A percentile compares a stretch with the other conserved stretches of the same genome.
Conservation (phyloP, 2,113 vertebrate genomes). For the Columba janthina region DNA sequence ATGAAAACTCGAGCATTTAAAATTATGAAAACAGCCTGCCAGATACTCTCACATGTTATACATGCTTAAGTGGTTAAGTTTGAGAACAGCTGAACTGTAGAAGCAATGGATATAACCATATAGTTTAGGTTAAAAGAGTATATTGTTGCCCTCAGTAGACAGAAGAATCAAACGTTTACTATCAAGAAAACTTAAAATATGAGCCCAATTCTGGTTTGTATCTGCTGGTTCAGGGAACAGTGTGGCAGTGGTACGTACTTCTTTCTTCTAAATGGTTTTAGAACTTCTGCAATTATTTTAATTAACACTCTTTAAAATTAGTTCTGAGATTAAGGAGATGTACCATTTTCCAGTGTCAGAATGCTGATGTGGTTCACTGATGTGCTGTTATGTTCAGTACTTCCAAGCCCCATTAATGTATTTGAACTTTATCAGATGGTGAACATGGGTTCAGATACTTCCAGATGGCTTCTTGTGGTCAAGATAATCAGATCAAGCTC, state of each 20-base stretch:
- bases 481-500: conserved; percentile 86
- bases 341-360: background rate
- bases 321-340: background rate
- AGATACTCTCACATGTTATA: background rate
- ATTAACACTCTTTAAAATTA: background rate
- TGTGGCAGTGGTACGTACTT: background rate
- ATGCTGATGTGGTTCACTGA: background rate
- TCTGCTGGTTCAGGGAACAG: background rate
- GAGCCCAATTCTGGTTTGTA: background rate
- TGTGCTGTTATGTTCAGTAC: background rate
- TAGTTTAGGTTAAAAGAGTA: background rate
- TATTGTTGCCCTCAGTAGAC: background rate
- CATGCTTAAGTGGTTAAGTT: background rate
- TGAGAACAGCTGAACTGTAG: background rate
- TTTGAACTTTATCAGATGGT: conserved; percentile 67
- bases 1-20: background rate
- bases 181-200: background rate
- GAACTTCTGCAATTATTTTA: background rate
- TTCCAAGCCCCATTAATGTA: background rate
- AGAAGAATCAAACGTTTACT: background rate
- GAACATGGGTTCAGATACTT: conserved; percentile 68
- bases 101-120: background rate
- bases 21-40: background rate
- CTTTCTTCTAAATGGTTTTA: background rate
- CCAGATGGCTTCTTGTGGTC: conserved; percentile 88